Base-by-base conservation (phyloP, 1,140 invertebrate species). In the Solen grandis region DNA sequence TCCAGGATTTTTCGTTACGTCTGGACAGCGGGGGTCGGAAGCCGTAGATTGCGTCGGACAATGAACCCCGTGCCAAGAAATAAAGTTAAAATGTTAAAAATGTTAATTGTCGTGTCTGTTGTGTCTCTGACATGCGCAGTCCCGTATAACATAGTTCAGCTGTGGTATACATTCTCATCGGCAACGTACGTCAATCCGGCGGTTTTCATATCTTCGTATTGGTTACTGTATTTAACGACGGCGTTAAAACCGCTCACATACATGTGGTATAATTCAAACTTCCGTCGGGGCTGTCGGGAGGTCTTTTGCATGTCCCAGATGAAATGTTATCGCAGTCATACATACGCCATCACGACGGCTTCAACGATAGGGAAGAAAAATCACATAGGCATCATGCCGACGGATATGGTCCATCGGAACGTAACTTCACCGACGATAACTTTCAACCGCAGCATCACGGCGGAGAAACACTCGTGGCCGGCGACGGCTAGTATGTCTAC, bases 1-100 rank as follows among this genome's bases (percentile, higher is more conserved):
- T 57, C 41, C 19, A 72, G 82, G 36, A 79, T 89, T 5, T 85
- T 85, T 35, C 68, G 79, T 66, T 83, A 88, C 59, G 86, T 90
- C 19, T 86, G 87, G 85, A 82, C 65, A 22, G 46, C 82, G 1
- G 83, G 87, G 0, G 27, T 62, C 5, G 85, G 81, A n/a, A 63
- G 60, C 10, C 62, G 84, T 36, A 27, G 55, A n/a, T 50, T 90
- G 27, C 81, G 82, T 33, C 52, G 87, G 50, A 85, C 85, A 0
- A 75, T 54, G n/a, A 90, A 89, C 54, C 85, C 85, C 5, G 87
- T 90, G 19, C 88, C 89, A 29, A 66, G 89, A 41, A 77, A 81
- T 19, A 90, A 90, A 82, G 87, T 89, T 3, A 89, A 90, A 82
- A 88, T 89, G 81, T 74, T 90, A 22, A 89, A 88, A 74, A 89